These are phyloP conservation scores for Anthopleura xanthogrammica DNA, from an alignment of 92 coral and sea anemone genomes.

Conservation along the genomic window DNA sequence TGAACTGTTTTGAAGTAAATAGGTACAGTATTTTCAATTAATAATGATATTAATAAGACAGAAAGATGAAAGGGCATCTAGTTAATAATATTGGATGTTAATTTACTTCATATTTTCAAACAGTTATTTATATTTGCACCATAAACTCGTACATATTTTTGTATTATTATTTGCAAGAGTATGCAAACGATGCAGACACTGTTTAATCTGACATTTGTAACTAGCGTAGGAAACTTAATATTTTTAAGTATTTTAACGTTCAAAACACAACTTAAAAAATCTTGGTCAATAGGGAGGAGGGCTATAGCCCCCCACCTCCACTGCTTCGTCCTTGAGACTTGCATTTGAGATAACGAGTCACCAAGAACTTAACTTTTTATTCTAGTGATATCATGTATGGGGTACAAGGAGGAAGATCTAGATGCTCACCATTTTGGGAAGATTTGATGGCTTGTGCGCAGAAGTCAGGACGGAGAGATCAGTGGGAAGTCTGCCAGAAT, in stretches of 20 bases:
- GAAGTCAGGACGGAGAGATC: constrained; percentile 61
- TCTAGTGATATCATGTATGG: constrained; percentile 21
- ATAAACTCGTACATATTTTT: neutral
- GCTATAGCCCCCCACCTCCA: too few relatives aligned
- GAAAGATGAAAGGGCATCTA: neutral
- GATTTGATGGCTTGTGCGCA: constrained; percentile 77
- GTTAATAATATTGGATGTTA: neutral
- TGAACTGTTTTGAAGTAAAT: neutral
- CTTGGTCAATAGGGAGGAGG: too few relatives aligned
- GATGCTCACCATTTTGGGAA: constrained; percentile 96
- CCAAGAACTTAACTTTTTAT: neutral
- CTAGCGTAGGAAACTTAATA: too few relatives aligned
- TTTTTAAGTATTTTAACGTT: too few relatives aligned
- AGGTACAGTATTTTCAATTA: neutral
- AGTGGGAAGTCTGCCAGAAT: constrained; percentile 69
- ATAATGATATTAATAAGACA: neutral
- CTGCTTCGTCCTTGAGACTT: too few relatives aligned
- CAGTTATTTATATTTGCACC: neutral
- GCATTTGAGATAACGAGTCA: too few relatives aligned
- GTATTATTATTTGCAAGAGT: neutral
- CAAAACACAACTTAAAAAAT: too few relatives aligned
- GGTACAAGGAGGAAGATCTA: constrained; percentile 75
- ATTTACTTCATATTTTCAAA: neutral
- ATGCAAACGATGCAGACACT: too few relatives aligned
- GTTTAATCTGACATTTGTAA: too few relatives aligned